Base-by-base conservation (phyloP, 1,140 invertebrate genomes). In the Drosophila subpulchrella region DNA sequence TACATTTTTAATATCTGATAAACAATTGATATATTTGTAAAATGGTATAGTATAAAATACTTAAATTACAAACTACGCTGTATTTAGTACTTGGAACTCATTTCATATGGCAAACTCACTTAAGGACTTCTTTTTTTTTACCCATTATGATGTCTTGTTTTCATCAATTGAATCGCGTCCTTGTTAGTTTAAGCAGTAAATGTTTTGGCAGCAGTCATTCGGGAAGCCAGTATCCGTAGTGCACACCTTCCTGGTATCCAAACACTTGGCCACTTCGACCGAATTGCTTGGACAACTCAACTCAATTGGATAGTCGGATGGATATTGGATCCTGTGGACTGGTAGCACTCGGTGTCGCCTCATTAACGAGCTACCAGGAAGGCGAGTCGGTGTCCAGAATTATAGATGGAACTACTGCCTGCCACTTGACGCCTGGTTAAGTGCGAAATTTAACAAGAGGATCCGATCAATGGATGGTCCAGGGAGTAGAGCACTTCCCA, bases 341-440 rank as follows among this genome's bases (percentile, higher is more conserved):
- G 57, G 62, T 67, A 46, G 74, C 78, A 78, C 75, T 86, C 54
- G 59, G 10, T 50, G 82, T 79, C 79, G 83, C 83, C 83, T 70
- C 56, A 72, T 86, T 83, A 86, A 79, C 54, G 61, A 68, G 71
- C 71, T 88, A 88, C 75, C 54, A 65, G 65, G 82, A 88, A 86
- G 44, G n/a, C 27, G 13, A 30, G 36, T 20, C 13, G 11, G 17
- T 15, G 47, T 15, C 57, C 32, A n/a, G 15, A n/a, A 32, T 39
- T 39, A 20, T 20, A 12, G 50, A 54, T 32, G 30, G 10, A 44
- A 42, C 50, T 15, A 58, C 36, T 50, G 11, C n/a, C 17, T 46
- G 55, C 57, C 83, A 88, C 83, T 88, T 88, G 84, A 88, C 83
- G 83, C 83, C 84, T 44, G 72, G 67, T 50, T 71, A 84, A 89